A percentile compares a stretch with the other conserved stretches of the same genome.
phyloP scores from a whole-genome alignment of 1,140 invertebrate genomes.

The Maconellicoccus hirsutus region DNA sequence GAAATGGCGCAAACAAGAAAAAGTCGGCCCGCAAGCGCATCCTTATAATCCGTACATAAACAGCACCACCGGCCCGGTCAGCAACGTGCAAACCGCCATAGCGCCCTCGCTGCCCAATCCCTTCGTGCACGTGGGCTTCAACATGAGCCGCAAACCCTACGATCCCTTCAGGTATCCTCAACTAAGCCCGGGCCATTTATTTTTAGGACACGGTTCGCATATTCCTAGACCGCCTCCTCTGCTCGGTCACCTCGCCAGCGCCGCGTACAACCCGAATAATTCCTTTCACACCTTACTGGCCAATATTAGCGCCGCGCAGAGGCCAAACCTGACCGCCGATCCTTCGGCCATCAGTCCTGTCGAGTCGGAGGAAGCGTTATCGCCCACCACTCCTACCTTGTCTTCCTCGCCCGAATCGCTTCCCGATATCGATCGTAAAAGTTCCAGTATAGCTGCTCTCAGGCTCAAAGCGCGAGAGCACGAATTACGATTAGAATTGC shows the following conservation, averaged over 20 bases:
- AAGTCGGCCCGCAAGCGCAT: slow-evolving; percentile 69
- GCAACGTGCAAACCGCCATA: slow-evolving; percentile 42
- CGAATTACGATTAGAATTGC: slow-evolving; percentile 42
- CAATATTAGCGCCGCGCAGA: slow-evolving; percentile 59
- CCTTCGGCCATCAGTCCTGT: slow-evolving; percentile 34
- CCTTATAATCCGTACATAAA: slow-evolving; percentile 74
- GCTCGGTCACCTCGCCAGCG: slow-evolving; percentile 43
- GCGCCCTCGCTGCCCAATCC: slow-evolving; percentile 63
- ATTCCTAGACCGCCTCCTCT: slow-evolving; percentile 45
- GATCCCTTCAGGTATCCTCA: slow-evolving; percentile 52
- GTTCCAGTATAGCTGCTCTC: slow-evolving; percentile 79
- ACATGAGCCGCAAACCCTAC: slow-evolving; percentile 59
- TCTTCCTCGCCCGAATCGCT: slow-evolving; percentile 33
- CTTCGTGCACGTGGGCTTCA: slow-evolving; percentile 58
- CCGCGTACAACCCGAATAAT: slow-evolving; percentile 47
- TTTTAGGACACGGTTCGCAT: slow-evolving; percentile 43
- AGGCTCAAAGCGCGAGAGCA: slow-evolving; percentile 84
- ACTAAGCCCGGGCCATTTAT: slow-evolving; percentile 36
- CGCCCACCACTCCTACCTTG: slow-evolving; percentile 25
- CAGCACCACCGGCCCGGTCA: slow-evolving; percentile 37
- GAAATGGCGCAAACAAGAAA: slow-evolving; percentile 89
- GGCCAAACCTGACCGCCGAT: slow-evolving; percentile 39
- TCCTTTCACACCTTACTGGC: slow-evolving; percentile 75
- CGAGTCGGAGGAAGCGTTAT: slow-evolving; percentile 39
- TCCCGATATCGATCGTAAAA: slow-evolving; percentile 61